Evolutionary conservation across 2,797 vertebrate species (phyloP), one percentile per base, ranked within the genome.

Genomic region (Esox masquinongy): DNA sequence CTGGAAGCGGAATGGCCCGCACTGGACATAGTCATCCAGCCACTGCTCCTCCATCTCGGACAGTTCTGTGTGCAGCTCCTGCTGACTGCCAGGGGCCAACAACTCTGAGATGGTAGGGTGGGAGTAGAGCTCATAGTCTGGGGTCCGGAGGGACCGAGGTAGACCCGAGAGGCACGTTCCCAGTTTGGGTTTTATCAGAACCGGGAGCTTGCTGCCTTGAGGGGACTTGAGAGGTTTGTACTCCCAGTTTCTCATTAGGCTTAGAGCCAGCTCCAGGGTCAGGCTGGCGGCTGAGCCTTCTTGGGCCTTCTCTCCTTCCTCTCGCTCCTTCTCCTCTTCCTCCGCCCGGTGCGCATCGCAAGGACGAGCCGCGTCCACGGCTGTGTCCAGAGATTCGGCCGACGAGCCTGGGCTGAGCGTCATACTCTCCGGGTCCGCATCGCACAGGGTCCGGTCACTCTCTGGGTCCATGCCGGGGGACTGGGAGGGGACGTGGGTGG

Each of bases 41-140:
- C 97, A 98, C 83, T 96, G 90, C 81, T 96, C 95, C 84, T 96
- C 95, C 76, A 98, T 90, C 29, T 97, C 95, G 2, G 88, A 87
- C 81, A 96, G 85, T 75, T 96, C 96, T 77, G 88, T 81, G 81
- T 93, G 88, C 75, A 94, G 90, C 68, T 91, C 89, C 84, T 90
- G 84, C 80, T 87, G 93, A 26, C 84, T 85, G 81, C 90, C 85
- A 64, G 89, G 76, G 86, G 86, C 56, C 84, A 84, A 78, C 0
- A 88, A 74, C 83, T 95, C 94, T n/a, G 92, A 88, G 8, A 77
- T 61, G 11, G 56, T 82, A 72, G 80, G 87, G 29, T 85, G 78
- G 1, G 77, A 85, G 75, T 87, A 84, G 68, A 93, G 85, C 34
- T 88, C 83, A 72, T 90, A 89, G 79, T 91, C 83, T 0, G 79